Conservation (phyloP, 1,140 invertebrate species). For the Bradysia coprophila region DNA sequence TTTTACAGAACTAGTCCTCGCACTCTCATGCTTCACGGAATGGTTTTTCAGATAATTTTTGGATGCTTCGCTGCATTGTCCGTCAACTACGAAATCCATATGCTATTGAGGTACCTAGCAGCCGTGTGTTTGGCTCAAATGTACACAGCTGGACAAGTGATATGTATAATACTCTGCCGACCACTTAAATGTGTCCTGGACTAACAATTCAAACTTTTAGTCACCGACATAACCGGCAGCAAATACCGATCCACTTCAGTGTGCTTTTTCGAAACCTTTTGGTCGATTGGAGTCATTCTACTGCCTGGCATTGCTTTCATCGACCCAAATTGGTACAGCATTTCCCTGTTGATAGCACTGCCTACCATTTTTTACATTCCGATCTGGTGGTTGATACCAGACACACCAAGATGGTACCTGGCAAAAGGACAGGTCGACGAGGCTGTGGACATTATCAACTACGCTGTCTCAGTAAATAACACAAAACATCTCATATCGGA, state of each 20-base stretch:
- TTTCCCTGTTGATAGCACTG: constrained; percentile 25
- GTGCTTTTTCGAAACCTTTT: constrained; percentile 26
- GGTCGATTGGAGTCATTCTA: constrained; percentile 24
- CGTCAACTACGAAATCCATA: constrained; percentile 23
- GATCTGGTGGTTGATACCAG: constrained; percentile 23
- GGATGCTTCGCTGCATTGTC: constrained; percentile 23
- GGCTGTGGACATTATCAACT: constrained; percentile 17
- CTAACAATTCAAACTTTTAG: constrained; percentile 6
- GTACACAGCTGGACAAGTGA: constrained; percentile 23
- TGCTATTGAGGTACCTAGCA: constrained; percentile 22
- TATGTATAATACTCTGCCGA: constrained; percentile 15
- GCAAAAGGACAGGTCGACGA: constrained; percentile 13
- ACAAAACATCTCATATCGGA: constrained; percentile 12
- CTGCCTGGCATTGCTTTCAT: constrained; percentile 20
- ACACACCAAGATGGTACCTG: constrained; percentile 25
- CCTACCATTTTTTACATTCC: constrained; percentile 21
- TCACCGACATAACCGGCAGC: constrained; percentile 22
- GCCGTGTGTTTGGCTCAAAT: constrained; percentile 25
- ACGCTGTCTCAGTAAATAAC: constrained; percentile 21
- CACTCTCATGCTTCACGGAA: constrained; percentile 23
- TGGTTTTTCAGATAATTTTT: constrained; percentile 22
- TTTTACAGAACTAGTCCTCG: constrained; percentile 18
- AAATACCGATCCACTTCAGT: constrained; percentile 19
- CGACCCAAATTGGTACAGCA: constrained; percentile 13
- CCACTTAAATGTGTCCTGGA: not conserved